Conservation (phyloP, 2,797 vertebrate species). For the Rhinogobio ventralis region DNA sequence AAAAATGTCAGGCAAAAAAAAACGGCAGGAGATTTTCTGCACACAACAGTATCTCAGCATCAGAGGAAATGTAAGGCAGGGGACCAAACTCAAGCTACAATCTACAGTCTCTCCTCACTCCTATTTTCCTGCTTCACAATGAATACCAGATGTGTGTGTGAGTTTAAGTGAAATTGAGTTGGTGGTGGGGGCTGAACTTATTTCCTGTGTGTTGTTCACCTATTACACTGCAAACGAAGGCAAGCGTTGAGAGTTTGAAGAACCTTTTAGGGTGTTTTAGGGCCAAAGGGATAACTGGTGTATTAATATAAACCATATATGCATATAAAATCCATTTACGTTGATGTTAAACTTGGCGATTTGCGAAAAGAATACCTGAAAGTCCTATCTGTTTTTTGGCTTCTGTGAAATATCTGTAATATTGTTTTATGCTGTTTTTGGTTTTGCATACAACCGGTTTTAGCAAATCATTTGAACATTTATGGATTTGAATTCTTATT, state of each 20-base stretch:
- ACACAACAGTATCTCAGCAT: slow-evolving; percentile 78
- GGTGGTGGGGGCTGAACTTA: slow-evolving; percentile 36
- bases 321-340: background rate
- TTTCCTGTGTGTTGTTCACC: slow-evolving; percentile 57
- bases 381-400: background rate
- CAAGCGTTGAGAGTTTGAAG: background rate
- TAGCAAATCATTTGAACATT: background rate
- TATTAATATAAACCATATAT: background rate
- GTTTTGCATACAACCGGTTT: background rate
- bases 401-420: slow-evolving; percentile 11
- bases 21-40: slow-evolving; percentile 73
- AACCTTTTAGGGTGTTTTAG: slow-evolving; percentile 24
- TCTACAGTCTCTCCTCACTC: slow-evolving; percentile 71
- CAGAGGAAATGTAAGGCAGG: slow-evolving; percentile 75
- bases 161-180: slow-evolving; percentile 72
- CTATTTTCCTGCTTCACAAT: slow-evolving; percentile 77
- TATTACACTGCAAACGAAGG: slow-evolving; percentile 47
- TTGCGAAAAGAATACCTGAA: background rate
- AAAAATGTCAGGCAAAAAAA: slow-evolving; percentile 73
- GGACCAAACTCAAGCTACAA: slow-evolving; percentile 64
- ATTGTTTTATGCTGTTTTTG: background rate
- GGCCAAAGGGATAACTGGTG: background rate
- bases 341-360: background rate
- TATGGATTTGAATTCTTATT: background rate
- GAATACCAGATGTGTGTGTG: slow-evolving; percentile 87